Evolutionary conservation across 2,113 vertebrate species (phyloP).

Genomic region (Bubo blakistoni): DNA sequence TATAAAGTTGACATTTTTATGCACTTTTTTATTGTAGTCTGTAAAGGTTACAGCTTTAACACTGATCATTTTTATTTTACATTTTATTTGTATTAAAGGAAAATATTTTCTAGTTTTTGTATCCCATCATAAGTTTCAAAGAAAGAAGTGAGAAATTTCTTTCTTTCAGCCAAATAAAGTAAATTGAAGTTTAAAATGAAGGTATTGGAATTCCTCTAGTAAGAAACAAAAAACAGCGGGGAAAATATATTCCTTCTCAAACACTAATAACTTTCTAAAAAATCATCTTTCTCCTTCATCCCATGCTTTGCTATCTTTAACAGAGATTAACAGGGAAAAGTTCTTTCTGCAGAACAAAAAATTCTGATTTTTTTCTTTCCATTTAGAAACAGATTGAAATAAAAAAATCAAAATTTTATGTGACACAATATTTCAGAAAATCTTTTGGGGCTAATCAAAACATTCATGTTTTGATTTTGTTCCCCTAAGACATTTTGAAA

Average conservation of each 20-base stretch:
- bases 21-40: background rate
- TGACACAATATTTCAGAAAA: background rate
- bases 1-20: background rate
- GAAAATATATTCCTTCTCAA: background rate
- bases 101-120: background rate
- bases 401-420: background rate
- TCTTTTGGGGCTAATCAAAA: background rate
- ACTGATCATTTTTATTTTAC: background rate
- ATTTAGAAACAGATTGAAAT: background rate
- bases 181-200: background rate
- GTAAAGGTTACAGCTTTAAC: background rate
- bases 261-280: background rate
- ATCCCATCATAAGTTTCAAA: background rate
- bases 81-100: background rate
- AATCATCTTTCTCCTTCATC: background rate
- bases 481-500: background rate
- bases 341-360: background rate
- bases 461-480: background rate
- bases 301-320: background rate
- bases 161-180: background rate
- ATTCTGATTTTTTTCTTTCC: background rate
- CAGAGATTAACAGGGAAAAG: fast-evolving
- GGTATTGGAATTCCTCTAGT: background rate
- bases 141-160: background rate
- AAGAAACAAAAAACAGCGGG: background rate